A percentile compares a stretch with the other conserved stretches of the same genome.
These are phyloP conservation scores for Coenonympha glycerion DNA, from an alignment of 2,888 invertebrate species.

Conservation along the genomic window DNA sequence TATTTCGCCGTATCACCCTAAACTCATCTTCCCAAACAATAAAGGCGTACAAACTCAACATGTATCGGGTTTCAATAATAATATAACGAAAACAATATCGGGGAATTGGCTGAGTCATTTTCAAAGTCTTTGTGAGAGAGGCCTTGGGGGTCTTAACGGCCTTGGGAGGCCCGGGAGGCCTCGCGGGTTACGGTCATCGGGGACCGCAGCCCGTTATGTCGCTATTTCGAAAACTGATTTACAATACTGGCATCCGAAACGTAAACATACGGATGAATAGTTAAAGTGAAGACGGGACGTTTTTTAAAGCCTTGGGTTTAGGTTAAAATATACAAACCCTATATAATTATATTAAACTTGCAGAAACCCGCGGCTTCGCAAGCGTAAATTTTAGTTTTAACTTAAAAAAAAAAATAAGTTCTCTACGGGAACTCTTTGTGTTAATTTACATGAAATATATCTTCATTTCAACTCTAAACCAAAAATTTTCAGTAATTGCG, in stretches of 20 bases:
- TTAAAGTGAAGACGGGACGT: too few relatives aligned
- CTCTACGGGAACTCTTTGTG: too few relatives aligned
- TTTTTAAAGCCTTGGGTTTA: too few relatives aligned
- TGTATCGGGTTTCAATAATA: slow-evolving; percentile 23
- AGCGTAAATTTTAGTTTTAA: too few relatives aligned
- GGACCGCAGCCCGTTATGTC: slow-evolving; percentile 21
- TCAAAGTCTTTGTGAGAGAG: not conserved
- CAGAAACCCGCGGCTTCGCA: too few relatives aligned
- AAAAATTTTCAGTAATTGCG: too few relatives aligned
- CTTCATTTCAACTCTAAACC: too few relatives aligned
- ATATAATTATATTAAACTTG: too few relatives aligned
- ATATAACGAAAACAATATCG: slow-evolving; percentile 23
- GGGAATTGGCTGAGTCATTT: slow-evolving; percentile 12
- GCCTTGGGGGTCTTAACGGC: not conserved
- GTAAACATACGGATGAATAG: slow-evolving; percentile 18
- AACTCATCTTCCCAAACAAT: slow-evolving; percentile 10
- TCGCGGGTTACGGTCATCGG: slow-evolving; percentile 24
- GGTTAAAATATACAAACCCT: too few relatives aligned
- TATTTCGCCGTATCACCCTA: slow-evolving; percentile 2
- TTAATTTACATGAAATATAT: too few relatives aligned
- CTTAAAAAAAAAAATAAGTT: too few relatives aligned
- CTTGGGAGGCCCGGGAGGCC: slow-evolving; percentile 7
- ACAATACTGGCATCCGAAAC: slow-evolving; percentile 23
- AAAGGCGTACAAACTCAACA: slow-evolving; percentile 6
- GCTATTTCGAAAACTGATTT: slow-evolving; percentile 34